Conservation (phyloP, 2,113 vertebrate genomes). For the Dicrurus megarhynchus region DNA sequence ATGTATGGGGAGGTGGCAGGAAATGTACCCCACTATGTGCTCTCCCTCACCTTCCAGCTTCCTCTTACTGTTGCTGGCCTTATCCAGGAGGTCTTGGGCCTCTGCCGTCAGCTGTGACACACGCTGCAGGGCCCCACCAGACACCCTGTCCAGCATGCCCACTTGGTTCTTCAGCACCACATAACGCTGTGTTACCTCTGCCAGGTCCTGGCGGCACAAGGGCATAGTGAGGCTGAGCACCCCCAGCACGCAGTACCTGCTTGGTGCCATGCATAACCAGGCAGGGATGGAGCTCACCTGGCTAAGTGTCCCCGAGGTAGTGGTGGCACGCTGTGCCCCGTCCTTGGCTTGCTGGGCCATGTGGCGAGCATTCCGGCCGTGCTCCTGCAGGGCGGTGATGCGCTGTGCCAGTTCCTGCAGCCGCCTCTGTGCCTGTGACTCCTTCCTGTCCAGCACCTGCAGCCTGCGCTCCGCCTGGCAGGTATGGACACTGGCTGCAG, state of each 20-base stretch:
- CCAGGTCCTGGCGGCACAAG: constrained; percentile 68
- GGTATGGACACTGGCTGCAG: neutral
- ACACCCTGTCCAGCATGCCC: constrained; percentile 33
- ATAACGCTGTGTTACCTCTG: constrained; percentile 68
- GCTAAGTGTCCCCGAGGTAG: constrained; percentile 53
- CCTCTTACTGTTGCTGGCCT: constrained; percentile 73
- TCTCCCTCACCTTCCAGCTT: constrained; percentile 70
- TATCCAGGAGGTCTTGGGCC: constrained; percentile 74
- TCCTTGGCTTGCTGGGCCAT: constrained; percentile 70
- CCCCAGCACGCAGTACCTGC: rapidly evolving
- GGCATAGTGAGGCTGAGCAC: neutral
- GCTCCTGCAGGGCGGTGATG: constrained; percentile 68
- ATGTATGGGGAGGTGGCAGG: rapidly evolving
- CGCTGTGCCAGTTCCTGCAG: constrained; percentile 70
- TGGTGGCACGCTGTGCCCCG: constrained; percentile 60
- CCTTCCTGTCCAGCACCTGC: constrained; percentile 61
- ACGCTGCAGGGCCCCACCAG: constrained; percentile 53
- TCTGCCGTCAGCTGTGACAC: constrained; percentile 69
- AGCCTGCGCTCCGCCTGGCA: constrained; percentile 59
- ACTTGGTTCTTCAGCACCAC: constrained; percentile 70
- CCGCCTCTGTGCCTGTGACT: constrained; percentile 67
- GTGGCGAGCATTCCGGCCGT: constrained; percentile 51
- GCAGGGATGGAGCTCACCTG: constrained; percentile 42
- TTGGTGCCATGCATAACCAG: rapidly evolving
- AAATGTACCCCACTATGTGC: neutral